Conservation (phyloP, 2,113 vertebrate genomes). For the Barbus barbus region DNA sequence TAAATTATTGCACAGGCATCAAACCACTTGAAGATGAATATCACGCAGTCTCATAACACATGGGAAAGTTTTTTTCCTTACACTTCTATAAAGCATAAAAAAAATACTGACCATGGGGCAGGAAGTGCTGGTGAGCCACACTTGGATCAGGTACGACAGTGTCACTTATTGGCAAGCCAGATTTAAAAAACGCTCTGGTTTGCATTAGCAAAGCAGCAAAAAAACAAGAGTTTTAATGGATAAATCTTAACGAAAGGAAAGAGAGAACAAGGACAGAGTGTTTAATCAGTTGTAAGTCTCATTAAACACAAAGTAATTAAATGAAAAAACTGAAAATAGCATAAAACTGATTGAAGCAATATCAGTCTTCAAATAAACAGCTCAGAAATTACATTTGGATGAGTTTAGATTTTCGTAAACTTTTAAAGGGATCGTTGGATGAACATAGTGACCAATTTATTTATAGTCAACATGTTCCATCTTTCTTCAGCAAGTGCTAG, state of each 20-base stretch:
- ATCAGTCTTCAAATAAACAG: not conserved
- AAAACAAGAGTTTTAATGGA: constrained; percentile 63
- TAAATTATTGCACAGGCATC: constrained; percentile 49
- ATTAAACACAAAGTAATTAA: constrained; percentile 72
- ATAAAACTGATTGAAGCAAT: constrained; percentile 64
- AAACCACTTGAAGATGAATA: constrained; percentile 47
- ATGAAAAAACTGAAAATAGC: constrained; percentile 51
- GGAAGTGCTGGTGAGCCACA: constrained; percentile 49
- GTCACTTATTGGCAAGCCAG: constrained; percentile 46
- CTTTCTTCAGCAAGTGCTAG: constrained; percentile 34
- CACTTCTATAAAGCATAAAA: constrained; percentile 32
- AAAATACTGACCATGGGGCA: constrained; percentile 14
- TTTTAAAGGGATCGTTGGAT: not conserved
- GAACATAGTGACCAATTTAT: not conserved
- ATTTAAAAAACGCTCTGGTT: constrained; percentile 74
- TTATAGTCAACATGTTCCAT: constrained; percentile 19
- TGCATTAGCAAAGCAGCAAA: constrained; percentile 75
- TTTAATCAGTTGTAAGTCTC: constrained; percentile 70
- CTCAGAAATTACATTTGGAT: not conserved
- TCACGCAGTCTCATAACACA: constrained; percentile 54
- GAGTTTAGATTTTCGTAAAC: constrained; percentile 7
- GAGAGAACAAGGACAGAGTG: constrained; percentile 46
- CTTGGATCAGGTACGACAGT: constrained; percentile 55
- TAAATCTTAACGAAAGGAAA: constrained; percentile 59
- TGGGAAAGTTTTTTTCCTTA: constrained; percentile 44